A percentile compares a stretch with the other conserved stretches of the same genome.
Evolutionary conservation across 2,888 invertebrate species (phyloP).

Genomic region (Apotomis capreana): DNA sequence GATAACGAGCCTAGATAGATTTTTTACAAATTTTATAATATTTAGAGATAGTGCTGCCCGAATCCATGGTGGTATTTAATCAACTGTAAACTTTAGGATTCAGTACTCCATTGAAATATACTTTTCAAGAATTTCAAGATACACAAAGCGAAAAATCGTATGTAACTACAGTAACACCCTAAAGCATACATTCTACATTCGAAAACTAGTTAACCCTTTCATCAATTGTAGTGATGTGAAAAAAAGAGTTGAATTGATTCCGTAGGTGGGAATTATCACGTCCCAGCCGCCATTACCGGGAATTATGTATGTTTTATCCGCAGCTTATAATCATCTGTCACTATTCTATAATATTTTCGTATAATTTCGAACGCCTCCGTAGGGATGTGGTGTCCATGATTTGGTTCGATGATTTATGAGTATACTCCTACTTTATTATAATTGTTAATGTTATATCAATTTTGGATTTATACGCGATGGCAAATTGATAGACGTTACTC

Average conservation of each 20-base stretch:
- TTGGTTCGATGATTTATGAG: neutral
- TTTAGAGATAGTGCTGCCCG: too few relatives aligned
- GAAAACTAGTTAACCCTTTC: slow-evolving; percentile 30
- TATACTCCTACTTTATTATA: neutral
- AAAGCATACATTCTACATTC: neutral
- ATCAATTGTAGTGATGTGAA: slow-evolving; percentile 64
- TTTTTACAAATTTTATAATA: too few relatives aligned
- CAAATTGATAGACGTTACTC: too few relatives aligned
- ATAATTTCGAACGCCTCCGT: slow-evolving; percentile 77
- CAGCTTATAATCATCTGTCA: slow-evolving; percentile 84
- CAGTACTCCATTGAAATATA: too few relatives aligned
- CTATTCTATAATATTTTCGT: slow-evolving; percentile 82
- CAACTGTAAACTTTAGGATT: too few relatives aligned
- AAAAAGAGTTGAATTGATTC: slow-evolving; percentile 58
- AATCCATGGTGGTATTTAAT: too few relatives aligned
- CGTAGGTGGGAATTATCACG: slow-evolving; percentile 66
- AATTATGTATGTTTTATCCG: slow-evolving; percentile 84
- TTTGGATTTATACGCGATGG: too few relatives aligned
- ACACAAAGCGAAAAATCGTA: too few relatives aligned
- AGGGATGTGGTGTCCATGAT: slow-evolving; percentile 56
- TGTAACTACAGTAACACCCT: neutral
- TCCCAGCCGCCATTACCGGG: slow-evolving; percentile 71
- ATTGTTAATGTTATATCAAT: neutral
- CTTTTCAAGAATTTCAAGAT: too few relatives aligned
- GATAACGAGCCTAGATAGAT: too few relatives aligned